Conservation (phyloP, 2,113 vertebrate species). For the Oriolus oriolus region DNA sequence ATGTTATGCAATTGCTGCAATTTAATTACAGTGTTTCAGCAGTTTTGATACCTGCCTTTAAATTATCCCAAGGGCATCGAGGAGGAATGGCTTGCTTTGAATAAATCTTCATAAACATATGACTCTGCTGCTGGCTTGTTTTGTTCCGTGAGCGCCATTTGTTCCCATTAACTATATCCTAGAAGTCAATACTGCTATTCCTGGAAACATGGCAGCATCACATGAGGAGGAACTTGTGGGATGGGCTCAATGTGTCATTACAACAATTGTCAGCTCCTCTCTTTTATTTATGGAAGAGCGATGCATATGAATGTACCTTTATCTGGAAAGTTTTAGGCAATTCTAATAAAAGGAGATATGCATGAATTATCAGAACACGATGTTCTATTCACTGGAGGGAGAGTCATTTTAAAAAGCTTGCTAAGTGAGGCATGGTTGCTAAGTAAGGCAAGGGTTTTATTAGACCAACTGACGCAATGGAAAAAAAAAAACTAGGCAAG, state of each 20-base stretch:
- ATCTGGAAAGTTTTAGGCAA: slow-evolving; percentile 69
- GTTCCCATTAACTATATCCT: not conserved
- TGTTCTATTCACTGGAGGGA: slow-evolving; percentile 42
- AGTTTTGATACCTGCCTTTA: slow-evolving; percentile 44
- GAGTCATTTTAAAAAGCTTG: slow-evolving; percentile 31
- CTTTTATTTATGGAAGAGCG: slow-evolving; percentile 46
- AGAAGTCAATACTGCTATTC: slow-evolving; percentile 17
- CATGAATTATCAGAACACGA: slow-evolving; percentile 53
- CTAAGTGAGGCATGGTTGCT: slow-evolving; percentile 56
- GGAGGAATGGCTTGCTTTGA: slow-evolving; percentile 42
- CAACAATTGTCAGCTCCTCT: slow-evolving; percentile 57
- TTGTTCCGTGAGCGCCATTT: not conserved
- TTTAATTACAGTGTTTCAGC: not conserved
- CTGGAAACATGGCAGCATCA: not conserved
- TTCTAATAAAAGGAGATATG: slow-evolving; percentile 66
- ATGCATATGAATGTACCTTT: slow-evolving; percentile 62
- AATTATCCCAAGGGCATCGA: slow-evolving; percentile 25
- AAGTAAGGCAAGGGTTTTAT: slow-evolving; percentile 60
- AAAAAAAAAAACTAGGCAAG: not conserved
- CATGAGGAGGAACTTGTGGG: slow-evolving; percentile 3
- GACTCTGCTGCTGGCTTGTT: not conserved
- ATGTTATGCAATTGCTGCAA: not conserved
- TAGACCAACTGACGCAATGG: slow-evolving; percentile 47
- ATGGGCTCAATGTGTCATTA: slow-evolving; percentile 52
- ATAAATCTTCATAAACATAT: slow-evolving; percentile 53